Evolutionary conservation across 2,113 vertebrate genomes (phyloP).

Genomic region (Pituophis catenifer): DNA sequence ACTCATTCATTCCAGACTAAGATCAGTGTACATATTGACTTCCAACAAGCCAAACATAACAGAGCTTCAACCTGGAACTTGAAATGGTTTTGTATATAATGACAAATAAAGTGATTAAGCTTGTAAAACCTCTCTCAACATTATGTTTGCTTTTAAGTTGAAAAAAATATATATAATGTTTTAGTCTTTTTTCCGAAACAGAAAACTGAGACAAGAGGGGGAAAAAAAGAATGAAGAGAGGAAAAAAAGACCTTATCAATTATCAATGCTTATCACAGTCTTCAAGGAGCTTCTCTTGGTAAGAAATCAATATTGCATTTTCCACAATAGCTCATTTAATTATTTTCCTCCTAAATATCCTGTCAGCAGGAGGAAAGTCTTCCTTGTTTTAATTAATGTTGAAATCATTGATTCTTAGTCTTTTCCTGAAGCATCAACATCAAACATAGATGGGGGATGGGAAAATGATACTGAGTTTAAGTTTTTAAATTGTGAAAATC

Average conservation of each 20-base stretch:
- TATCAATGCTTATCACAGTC: slow-evolving; percentile 58
- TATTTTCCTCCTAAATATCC: slow-evolving; percentile 69
- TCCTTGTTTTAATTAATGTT: slow-evolving; percentile 71
- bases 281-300: slow-evolving; percentile 54
- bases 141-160: slow-evolving; percentile 17
- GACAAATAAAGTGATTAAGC: slow-evolving; percentile 11
- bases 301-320: slow-evolving; percentile 68
- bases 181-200: slow-evolving; percentile 50
- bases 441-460: slow-evolving; percentile 25
- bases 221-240: neutral
- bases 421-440: slow-evolving; percentile 43
- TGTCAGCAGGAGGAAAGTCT: slow-evolving; percentile 53
- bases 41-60: neutral
- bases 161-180: slow-evolving; percentile 46
- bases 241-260: neutral
- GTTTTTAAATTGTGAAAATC: slow-evolving; percentile 38
- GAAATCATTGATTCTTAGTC: slow-evolving; percentile 61
- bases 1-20: neutral
- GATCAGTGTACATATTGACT: neutral
- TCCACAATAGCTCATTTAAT: slow-evolving; percentile 67
- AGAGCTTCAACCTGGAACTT: neutral
- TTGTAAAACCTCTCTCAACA: slow-evolving; percentile 40
- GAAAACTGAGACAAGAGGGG: neutral
- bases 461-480: slow-evolving; percentile 28
- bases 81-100: slow-evolving; percentile 37